Conservation (phyloP, 1,140 invertebrate genomes). For the Macrostomum lignano region DNA sequence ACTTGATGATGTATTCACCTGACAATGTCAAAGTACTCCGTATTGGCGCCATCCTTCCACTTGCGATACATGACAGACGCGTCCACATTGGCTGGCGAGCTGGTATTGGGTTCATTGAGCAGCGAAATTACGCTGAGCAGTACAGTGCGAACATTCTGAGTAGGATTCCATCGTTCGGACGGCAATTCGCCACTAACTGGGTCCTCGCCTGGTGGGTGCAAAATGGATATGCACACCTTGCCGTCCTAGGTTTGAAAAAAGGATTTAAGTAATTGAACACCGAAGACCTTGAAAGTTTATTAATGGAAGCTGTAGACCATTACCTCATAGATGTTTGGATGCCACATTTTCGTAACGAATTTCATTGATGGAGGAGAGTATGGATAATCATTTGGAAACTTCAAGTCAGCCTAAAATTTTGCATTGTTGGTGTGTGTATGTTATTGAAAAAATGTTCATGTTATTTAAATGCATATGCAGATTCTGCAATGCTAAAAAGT, state of each 20-base stretch:
- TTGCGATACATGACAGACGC: conserved; percentile 95
- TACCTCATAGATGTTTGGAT: conserved; percentile 99
- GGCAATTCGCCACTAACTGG: conserved; percentile 89
- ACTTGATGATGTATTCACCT: no score
- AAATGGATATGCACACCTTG: conserved; percentile 91
- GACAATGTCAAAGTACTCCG: no score
- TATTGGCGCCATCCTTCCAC: conserved; percentile 89
- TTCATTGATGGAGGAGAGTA: conserved; percentile 82
- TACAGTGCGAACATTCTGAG: conserved; percentile 92
- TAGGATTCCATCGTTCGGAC: conserved; percentile 98
- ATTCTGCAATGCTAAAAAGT: no score
- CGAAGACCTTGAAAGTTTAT: no score
- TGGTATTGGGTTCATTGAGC: conserved; percentile 94
- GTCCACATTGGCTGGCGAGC: conserved; percentile 92
- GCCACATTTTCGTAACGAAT: conserved; percentile 96
- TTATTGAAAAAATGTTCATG: no score
- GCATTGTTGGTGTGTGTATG: no score
- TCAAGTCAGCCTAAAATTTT: no score
- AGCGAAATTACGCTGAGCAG: conserved; percentile 86
- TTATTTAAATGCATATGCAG: no score
- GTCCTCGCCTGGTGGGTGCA: conserved; percentile 92
- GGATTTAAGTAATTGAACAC: no score
- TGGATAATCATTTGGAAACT: conserved; percentile 79
- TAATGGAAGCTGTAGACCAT: no score
- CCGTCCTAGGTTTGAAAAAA: no score